Conservation (phyloP, 2,113 vertebrate genomes). For the Sus scrofa region DNA sequence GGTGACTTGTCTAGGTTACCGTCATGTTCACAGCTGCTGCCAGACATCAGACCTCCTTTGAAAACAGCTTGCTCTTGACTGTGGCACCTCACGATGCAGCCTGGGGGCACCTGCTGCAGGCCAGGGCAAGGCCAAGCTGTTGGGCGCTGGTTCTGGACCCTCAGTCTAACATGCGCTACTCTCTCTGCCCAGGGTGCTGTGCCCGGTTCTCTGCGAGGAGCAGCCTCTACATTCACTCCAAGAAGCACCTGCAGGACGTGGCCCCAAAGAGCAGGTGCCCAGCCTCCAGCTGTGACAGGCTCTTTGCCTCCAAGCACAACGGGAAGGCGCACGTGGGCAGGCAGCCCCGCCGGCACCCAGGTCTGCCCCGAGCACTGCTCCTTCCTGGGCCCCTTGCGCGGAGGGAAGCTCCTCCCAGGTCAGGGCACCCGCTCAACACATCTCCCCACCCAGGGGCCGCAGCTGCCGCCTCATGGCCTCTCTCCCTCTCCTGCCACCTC, state of each 20-base stretch:
- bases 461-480: not conserved
- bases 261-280: constrained; percentile 94
- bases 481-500: not conserved
- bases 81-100: not conserved
- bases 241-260: constrained; percentile 96
- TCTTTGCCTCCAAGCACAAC: constrained; percentile 97
- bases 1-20: not conserved
- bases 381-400: too few species aligned
- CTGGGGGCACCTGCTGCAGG: not conserved
- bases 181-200: constrained; percentile 91
- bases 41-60: not conserved
- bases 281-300: constrained; percentile 93
- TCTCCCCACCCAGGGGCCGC: not conserved
- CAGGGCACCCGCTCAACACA: too few species aligned
- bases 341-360: constrained; percentile 94
- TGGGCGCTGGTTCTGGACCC: not conserved
- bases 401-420: too few species aligned
- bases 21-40: fast-evolving
- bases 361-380: constrained; percentile 80
- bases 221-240: constrained; percentile 98
- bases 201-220: constrained; percentile 99
- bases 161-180: fast-evolving
- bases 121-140: too few species aligned
- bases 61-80: not conserved
- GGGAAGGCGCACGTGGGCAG: constrained; percentile 96